phyloP scores from a whole-genome alignment of 2,888 invertebrate genomes.

The Lasioglossum figueresi region DNA sequence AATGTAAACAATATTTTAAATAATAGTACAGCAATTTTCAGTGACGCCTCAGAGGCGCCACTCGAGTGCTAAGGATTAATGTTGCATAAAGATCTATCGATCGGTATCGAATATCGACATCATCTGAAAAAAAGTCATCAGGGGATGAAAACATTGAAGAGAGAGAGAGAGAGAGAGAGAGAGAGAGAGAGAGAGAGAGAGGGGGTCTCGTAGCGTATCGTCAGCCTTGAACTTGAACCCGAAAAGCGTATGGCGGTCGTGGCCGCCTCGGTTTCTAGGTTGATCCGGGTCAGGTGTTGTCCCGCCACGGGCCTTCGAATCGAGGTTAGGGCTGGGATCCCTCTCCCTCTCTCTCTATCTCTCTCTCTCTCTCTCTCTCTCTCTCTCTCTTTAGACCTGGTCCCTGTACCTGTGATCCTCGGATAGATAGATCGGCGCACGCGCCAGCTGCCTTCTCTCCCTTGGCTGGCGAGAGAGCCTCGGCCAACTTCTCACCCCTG shows the following conservation, averaged over 20 bases:
- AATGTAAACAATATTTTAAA: too few relatives aligned
- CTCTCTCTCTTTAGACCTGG: slow-evolving; percentile 15
- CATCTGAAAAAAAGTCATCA: background rate
- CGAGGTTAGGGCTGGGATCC: slow-evolving; percentile 54
- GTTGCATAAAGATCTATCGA: background rate
- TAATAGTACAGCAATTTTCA: too few relatives aligned
- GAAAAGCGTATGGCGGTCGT: slow-evolving; percentile 54
- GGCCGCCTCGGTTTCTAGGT: slow-evolving; percentile 51
- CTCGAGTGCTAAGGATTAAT: too few relatives aligned
- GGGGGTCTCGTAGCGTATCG: background rate
- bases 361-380: background rate
- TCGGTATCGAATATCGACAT: background rate
- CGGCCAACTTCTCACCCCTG: slow-evolving; percentile 25
- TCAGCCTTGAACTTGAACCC: slow-evolving; percentile 74
- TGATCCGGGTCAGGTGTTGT: slow-evolving; percentile 61
- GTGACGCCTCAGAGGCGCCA: too few relatives aligned
- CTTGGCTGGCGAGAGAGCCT: background rate
- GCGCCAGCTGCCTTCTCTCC: slow-evolving; percentile 46
- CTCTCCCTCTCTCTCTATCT: background rate
- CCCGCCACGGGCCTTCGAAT: slow-evolving; percentile 40
- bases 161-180: background rate
- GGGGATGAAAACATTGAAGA: background rate
- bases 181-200: background rate
- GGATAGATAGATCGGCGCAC: slow-evolving; percentile 41
- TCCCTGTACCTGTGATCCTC: slow-evolving; percentile 52